Evolutionary conservation across 2,113 vertebrate species (phyloP).

Genomic region (Ahaetulla prasina): DNA sequence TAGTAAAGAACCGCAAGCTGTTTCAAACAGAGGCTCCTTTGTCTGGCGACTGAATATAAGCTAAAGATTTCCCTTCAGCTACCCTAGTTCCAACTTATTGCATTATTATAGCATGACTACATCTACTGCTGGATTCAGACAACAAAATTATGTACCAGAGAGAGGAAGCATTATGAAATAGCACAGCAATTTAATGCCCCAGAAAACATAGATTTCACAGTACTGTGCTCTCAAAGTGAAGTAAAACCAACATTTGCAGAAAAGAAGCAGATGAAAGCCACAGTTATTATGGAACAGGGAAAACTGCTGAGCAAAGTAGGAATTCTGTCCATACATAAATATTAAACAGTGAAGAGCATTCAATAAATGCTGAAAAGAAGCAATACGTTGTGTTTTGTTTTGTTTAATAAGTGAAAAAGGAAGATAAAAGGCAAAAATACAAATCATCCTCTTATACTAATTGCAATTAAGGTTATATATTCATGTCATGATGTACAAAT

Average conservation of each 20-base stretch:
- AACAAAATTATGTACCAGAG: slow-evolving; percentile 53
- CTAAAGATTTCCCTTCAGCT: slow-evolving; percentile 1
- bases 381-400: neutral
- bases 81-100: slow-evolving; percentile 14
- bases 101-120: slow-evolving; percentile 13
- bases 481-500: neutral
- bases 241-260: slow-evolving; percentile 50
- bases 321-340: slow-evolving; percentile 52
- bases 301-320: slow-evolving; percentile 53
- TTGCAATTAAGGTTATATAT: neutral
- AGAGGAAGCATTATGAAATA: slow-evolving; percentile 43
- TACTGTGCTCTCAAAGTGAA: slow-evolving; percentile 44
- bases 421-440: neutral
- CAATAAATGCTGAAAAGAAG: slow-evolving; percentile 25
- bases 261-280: slow-evolving; percentile 44
- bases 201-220: slow-evolving; percentile 61
- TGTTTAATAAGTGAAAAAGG: neutral
- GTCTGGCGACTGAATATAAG: neutral
- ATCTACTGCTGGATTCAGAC: slow-evolving; percentile 37
- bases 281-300: slow-evolving; percentile 37
- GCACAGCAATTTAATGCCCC: slow-evolving; percentile 57
- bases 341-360: slow-evolving; percentile 39
- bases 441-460: neutral
- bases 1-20: slow-evolving; percentile 12
- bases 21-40: slow-evolving; percentile 43